phyloP scores from a whole-genome alignment of 2,888 invertebrate genomes.

The Caradrina clavipalpis region DNA sequence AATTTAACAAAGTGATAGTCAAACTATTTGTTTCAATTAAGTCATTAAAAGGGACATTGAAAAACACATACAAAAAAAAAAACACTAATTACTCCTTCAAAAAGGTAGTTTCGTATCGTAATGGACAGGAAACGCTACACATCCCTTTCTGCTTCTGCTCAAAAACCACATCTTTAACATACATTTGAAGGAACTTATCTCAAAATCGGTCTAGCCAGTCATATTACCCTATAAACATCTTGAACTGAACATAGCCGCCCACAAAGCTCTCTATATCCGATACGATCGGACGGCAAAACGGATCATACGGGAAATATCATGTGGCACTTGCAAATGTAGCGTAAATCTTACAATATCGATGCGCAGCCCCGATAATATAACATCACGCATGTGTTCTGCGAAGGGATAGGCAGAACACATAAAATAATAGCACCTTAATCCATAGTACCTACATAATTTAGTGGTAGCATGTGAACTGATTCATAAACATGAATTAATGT shows the following conservation, averaged over 20 bases:
- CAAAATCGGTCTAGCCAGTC: slow-evolving; percentile 30
- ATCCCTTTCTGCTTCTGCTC: no score
- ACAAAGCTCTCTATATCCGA: slow-evolving; percentile 38
- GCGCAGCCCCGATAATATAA: slow-evolving; percentile 4
- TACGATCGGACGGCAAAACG: slow-evolving; percentile 40
- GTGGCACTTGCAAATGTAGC: slow-evolving; percentile 29
- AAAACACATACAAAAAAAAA: no score
- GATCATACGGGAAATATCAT: slow-evolving; percentile 41
- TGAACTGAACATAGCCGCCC: slow-evolving; percentile 42
- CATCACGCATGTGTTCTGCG: neutral
- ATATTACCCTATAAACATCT: slow-evolving; percentile 37
- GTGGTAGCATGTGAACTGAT: no score
- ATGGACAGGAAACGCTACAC: no score
- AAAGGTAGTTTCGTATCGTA: no score
- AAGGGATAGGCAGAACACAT: neutral
- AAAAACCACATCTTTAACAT: neutral
- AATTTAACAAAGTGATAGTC: no score
- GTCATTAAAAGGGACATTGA: no score
- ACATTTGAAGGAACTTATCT: slow-evolving; percentile 5
- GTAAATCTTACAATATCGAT: slow-evolving; percentile 32
- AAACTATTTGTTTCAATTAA: no score
- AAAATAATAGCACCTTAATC: no score
- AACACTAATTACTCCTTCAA: no score
- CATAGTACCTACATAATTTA: no score
- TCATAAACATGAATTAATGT: no score